Evolutionary conservation across 2,888 invertebrate genomes (phyloP), one percentile per base, ranked within the genome.

Genomic region (Caenorhabditis wallacei): DNA sequence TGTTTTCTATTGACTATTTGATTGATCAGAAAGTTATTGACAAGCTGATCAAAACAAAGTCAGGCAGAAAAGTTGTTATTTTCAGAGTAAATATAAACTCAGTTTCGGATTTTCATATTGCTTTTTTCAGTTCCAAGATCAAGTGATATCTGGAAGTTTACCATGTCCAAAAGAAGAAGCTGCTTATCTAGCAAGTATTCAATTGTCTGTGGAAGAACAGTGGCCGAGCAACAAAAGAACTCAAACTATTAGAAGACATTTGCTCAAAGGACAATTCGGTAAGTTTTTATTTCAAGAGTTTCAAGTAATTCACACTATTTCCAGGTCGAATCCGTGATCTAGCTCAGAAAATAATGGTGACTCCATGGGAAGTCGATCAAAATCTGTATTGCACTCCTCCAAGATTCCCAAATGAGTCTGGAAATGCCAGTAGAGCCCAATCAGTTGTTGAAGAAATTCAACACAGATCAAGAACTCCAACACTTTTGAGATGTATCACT

Each of bases 111-210:
- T 74, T 68, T n/a, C 26, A 22, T 24, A 53, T 68, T 92, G 92
- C 54, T 24, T 53, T 68, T 92, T 92, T 56, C 92, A 94, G 94
- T 92, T 94, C 87, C 94, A 94, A 92, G 93, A 94, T 84, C 92
- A 94, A 90, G 94, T 94, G 57, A 93, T 94, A 74, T 93, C 93
- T 51, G 94, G 94, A 1, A 93, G 94, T 48, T 91, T 95, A 80
- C 94, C 94, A 1, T 92, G 85, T 35, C 93, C 94, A 70, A 94
- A 94, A 87, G 94, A 94, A 85, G 94, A 94, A 87, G 94, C 94
- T 0, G 94, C 94, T 0, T 93, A 94, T 10, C 92, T 95, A 79
- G 94, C 94, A 8, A 94, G 94, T 53, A 94, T 94, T 71, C 94
- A 94, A 91, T 92, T 94, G 18, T 93, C 94, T 71, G 93, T 95